phyloP scores from a whole-genome alignment of 2,888 invertebrate genomes.

The Harpalus rubripes region DNA sequence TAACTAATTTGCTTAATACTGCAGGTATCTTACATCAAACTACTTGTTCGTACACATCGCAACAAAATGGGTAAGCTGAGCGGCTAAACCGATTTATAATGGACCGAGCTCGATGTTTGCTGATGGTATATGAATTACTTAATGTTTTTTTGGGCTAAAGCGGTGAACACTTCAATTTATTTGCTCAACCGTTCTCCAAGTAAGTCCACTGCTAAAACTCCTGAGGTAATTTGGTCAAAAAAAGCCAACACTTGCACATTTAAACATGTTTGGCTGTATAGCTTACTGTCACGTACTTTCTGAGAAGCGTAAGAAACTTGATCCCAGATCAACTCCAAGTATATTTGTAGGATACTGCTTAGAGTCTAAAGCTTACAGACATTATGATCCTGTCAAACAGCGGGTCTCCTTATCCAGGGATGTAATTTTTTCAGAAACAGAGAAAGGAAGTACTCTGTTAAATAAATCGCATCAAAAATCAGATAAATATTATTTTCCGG shows the following conservation, averaged over 20 bases:
- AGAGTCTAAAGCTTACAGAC: constrained; percentile 67
- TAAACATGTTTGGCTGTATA: constrained; percentile 69
- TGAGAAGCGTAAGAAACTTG: constrained; percentile 69
- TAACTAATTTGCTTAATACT: constrained; percentile 4
- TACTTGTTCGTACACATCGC: constrained; percentile 58
- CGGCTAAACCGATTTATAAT: constrained; percentile 72
- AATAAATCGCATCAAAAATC: no score
- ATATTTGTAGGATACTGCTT: constrained; percentile 67
- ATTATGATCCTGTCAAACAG: constrained; percentile 9
- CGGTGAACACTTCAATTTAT: constrained; percentile 71
- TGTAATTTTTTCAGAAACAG: no score
- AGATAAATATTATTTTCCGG: no score
- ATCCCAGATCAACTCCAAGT: constrained; percentile 68
- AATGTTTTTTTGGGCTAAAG: constrained; percentile 72
- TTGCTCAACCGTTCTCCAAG: constrained; percentile 70
- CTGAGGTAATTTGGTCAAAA: background rate
- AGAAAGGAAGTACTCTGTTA: no score
- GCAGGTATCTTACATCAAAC: background rate
- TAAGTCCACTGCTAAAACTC: background rate
- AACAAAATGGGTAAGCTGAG: constrained; percentile 71
- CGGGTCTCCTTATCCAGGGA: no score
- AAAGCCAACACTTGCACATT: constrained; percentile 65
- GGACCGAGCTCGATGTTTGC: constrained; percentile 71
- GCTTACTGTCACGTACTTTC: constrained; percentile 69
- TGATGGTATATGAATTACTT: constrained; percentile 69